Conservation (phyloP, 2,888 invertebrate genomes). For the Eristalis tenax region DNA sequence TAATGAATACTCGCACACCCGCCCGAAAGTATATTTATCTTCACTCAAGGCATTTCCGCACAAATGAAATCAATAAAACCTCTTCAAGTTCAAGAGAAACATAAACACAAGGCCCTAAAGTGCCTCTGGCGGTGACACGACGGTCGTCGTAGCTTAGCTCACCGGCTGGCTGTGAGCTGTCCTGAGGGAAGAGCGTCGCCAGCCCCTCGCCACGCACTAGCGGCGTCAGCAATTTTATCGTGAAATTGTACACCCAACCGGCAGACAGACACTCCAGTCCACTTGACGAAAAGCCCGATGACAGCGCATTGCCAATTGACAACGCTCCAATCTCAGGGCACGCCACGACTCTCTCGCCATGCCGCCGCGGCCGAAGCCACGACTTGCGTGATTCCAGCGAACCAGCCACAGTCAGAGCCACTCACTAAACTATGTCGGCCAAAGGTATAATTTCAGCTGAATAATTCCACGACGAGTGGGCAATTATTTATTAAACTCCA, state of each 20-base stretch:
- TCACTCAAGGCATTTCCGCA: slow-evolving; percentile 26
- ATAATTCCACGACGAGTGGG: slow-evolving; percentile 68
- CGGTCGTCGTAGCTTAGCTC: slow-evolving; percentile 3
- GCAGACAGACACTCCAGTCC: not conserved
- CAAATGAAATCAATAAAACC: slow-evolving; percentile 54
- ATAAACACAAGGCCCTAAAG: slow-evolving; percentile 35
- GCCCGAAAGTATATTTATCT: slow-evolving; percentile 36
- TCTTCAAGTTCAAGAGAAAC: slow-evolving; percentile 59
- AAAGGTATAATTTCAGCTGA: slow-evolving; percentile 68
- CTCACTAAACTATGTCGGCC: slow-evolving; percentile 63
- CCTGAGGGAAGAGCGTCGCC: slow-evolving; percentile 7
- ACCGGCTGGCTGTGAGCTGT: no score
- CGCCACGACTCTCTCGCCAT: not conserved
- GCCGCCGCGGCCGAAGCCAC: no score
- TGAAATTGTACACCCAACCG: not conserved
- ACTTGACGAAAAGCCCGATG: slow-evolving; percentile 3
- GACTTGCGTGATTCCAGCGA: slow-evolving; percentile 63
- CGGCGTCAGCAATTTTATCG: not conserved
- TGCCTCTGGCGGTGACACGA: slow-evolving; percentile 49
- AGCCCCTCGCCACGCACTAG: not conserved
- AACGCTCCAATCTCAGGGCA: slow-evolving; percentile 11
- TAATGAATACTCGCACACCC: not conserved
- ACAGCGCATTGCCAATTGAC: slow-evolving; percentile 19
- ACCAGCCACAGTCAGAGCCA: slow-evolving; percentile 19
- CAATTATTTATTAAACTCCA: slow-evolving; percentile 72